These are phyloP conservation scores for Chloropsis hardwickii DNA, from an alignment of 2,113 vertebrate species.

Conservation along the genomic window DNA sequence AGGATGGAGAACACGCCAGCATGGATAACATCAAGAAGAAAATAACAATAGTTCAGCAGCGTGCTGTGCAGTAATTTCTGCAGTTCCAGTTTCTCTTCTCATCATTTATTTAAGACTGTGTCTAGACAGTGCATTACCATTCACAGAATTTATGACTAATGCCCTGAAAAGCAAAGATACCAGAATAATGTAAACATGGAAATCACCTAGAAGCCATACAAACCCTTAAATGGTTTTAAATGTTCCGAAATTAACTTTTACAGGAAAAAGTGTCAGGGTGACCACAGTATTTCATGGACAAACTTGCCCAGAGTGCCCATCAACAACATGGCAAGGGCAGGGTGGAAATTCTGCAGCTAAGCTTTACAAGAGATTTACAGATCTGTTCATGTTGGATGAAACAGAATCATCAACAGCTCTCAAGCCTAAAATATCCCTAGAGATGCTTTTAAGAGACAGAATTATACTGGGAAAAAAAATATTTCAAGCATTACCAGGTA, in stretches of 20 bases:
- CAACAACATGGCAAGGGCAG: not conserved
- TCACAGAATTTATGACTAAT: conserved; percentile 57
- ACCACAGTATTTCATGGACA: not conserved
- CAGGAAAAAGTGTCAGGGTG: not conserved
- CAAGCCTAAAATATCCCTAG: not conserved
- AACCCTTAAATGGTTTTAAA: not conserved
- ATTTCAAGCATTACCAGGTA: not conserved
- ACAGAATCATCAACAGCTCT: not conserved
- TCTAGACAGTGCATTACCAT: conserved; percentile 64
- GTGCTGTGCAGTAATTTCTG: conserved; percentile 1
- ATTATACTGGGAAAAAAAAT: not conserved
- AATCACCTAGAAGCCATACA: conserved; percentile 24
- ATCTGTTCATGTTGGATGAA: not conserved
- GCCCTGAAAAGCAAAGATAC: conserved; percentile 37
- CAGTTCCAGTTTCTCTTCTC: conserved; percentile 45
- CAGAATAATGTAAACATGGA: conserved; percentile 16
- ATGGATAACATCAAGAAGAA: not conserved
- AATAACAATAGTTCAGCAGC: not conserved
- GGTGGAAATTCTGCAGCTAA: not conserved
- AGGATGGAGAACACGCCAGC: not conserved
- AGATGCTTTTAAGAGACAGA: not conserved
- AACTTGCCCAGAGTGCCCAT: not conserved
- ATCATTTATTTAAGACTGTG: conserved; percentile 68
- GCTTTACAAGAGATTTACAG: not conserved
- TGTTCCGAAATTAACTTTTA: not conserved